Evolutionary conservation across 2,113 vertebrate species (phyloP), one percentile per base, ranked within the genome.

Genomic region (Clarias gariepinus): DNA sequence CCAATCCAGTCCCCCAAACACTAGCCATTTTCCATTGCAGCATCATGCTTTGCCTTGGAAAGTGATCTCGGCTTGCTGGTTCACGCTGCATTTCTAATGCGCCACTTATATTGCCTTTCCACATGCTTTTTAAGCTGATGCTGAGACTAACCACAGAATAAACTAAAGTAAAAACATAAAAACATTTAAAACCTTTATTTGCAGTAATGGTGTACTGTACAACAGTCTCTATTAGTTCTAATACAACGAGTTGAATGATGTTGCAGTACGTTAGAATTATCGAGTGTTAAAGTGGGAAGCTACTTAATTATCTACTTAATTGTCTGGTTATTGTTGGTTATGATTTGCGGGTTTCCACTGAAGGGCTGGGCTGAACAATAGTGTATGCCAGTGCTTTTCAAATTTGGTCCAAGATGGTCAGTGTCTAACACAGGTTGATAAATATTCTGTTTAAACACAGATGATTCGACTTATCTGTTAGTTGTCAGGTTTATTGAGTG

Each of bases 41-140:
- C 19, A 68, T 41, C 30, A 18, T 47, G 61, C 61, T 85, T 77
- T 77, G 69, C 69, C 61, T 66, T 79, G 63, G 61, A 68, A 86
- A 41, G 63, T 80, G 61, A 57, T 57, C 52, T 57, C 74, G 6
- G 76, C 19, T 41, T 57, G 28, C 41, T 63, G 33, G 10, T 82
- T 33, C 11, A 41, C 30, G 36, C 73, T 81, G 30, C 18, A 36
- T 25, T 30, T 60, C 71, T 47, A 60, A 33, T 19, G 18, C 36
- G 71, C 30, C 78, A 82, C 36, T 7, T 61, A 25, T 25, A 23
- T 81, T 36, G 25, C 61, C 57, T 16, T 68, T 30, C 21, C 11
- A 0, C 53, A 28, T 33, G 28, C 15, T 81, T 81, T 81, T 86
- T 28, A 68, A 47, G 25, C 53, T 0, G 9, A 30, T 30, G 9